Evolutionary conservation across 2,888 invertebrate genomes (phyloP).

Genomic region (Limnephilus auricula): DNA sequence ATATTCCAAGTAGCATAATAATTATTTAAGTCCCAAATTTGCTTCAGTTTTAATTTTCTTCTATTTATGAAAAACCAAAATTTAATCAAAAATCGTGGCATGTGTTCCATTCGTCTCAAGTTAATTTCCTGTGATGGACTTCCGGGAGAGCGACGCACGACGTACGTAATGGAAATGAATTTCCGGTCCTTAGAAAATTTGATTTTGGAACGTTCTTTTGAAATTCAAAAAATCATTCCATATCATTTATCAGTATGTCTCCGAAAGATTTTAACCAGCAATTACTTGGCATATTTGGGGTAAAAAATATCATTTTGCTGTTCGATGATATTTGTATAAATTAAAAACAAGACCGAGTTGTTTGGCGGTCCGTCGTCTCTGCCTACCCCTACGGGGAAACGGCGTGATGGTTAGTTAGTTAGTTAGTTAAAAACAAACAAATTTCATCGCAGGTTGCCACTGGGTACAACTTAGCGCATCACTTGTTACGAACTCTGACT

Average conservation of each 20-base stretch:
- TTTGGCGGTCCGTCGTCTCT: too few relatives aligned
- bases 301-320: too few relatives aligned
- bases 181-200: conserved; percentile 51
- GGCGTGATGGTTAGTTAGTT: too few relatives aligned
- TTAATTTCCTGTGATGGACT: conserved; percentile 52
- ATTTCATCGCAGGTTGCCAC: too few relatives aligned
- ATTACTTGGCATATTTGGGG: too few relatives aligned
- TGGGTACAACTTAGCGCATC: too few relatives aligned
- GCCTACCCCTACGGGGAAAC: too few relatives aligned
- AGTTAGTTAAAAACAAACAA: too few relatives aligned
- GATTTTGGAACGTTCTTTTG: conserved; percentile 22
- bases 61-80: background rate
- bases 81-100: background rate
- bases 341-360: too few relatives aligned
- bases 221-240: background rate
- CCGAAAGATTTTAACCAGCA: too few relatives aligned
- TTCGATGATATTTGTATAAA: too few relatives aligned
- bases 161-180: conserved; percentile 36
- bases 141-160: background rate
- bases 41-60: background rate
- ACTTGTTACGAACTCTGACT: too few relatives aligned
- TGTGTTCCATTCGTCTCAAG: background rate
- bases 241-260: background rate
- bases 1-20: background rate
- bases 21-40: background rate